Percentiles rank a stretch among this genome's conserved stretches.
Conservation (phyloP, 2,113 vertebrate genomes). For the Ictidomys tridecemlineatus region DNA sequence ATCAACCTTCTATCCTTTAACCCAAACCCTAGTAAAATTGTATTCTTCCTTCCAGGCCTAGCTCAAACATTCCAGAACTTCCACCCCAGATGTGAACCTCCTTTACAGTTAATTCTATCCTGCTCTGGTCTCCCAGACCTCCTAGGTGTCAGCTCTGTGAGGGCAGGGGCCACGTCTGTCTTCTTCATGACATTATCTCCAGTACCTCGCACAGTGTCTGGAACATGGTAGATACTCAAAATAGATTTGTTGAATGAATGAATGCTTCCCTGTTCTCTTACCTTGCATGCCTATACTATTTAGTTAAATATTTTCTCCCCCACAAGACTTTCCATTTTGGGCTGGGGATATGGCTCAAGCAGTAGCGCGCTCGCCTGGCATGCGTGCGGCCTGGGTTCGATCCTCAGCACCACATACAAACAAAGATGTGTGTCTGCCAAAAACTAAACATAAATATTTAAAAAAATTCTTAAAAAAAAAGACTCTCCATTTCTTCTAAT, state of each 20-base stretch:
- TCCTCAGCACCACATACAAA: no score
- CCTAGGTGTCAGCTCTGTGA: background rate
- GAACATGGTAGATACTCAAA: background rate
- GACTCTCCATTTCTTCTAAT: background rate
- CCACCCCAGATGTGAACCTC: background rate
- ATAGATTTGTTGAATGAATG: background rate
- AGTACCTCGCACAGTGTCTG: background rate
- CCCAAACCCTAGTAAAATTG: background rate
- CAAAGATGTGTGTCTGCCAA: no score
- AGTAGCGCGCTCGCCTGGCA: no score
- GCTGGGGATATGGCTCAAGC: no score
- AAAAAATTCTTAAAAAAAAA: background rate
- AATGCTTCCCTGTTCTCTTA: background rate
- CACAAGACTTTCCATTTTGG: background rate
- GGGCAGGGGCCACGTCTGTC: background rate
- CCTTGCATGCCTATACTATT: background rate
- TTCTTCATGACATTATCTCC: background rate
- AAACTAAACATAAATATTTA: no score
- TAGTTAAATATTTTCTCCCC: background rate
- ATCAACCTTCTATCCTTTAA: background rate
- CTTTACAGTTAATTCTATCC: slow-evolving; percentile 1
- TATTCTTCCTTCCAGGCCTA: background rate
- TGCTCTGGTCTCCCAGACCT: background rate
- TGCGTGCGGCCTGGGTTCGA: no score
- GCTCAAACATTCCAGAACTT: slow-evolving; percentile 7